Evolutionary conservation across 2,888 invertebrate species (phyloP).

Genomic region (Colletes collaris): DNA sequence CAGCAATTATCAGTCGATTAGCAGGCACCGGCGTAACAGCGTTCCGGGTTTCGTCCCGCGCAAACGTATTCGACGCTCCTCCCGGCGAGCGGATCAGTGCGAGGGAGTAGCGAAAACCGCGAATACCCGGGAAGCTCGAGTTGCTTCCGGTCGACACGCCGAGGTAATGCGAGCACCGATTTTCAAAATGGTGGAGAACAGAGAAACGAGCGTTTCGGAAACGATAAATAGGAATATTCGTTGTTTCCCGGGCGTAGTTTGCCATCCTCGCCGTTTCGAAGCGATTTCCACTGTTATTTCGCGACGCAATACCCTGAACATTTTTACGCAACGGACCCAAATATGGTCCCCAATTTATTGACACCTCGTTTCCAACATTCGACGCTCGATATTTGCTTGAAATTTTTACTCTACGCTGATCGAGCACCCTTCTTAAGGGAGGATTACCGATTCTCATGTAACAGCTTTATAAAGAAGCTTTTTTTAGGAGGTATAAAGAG

Average conservation of each 20-base stretch:
- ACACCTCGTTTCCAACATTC: too few species aligned
- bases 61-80: slow-evolving; percentile 52
- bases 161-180: slow-evolving; percentile 62
- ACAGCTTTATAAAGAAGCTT: too few species aligned
- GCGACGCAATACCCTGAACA: slow-evolving; percentile 9
- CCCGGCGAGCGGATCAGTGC: slow-evolving; percentile 34
- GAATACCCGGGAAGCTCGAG: slow-evolving; percentile 67
- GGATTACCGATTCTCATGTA: too few species aligned
- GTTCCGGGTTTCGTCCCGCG: slow-evolving; percentile 45
- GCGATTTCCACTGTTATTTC: slow-evolving; percentile 27
- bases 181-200: slow-evolving; percentile 65
- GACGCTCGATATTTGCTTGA: too few species aligned
- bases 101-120: slow-evolving; percentile 52
- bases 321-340: too few species aligned
- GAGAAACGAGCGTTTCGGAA: slow-evolving; percentile 53
- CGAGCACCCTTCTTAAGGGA: too few species aligned
- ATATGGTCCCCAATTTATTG: too few species aligned
- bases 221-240: slow-evolving; percentile 57
- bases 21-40: slow-evolving; percentile 50
- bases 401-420: too few species aligned
- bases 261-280: slow-evolving; percentile 21
- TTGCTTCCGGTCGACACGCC: slow-evolving; percentile 62
- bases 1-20: slow-evolving; percentile 64
- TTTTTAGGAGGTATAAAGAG: too few species aligned
- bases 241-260: slow-evolving; percentile 38